Evolutionary conservation across 2,113 vertebrate genomes (phyloP), one percentile per base, ranked within the genome.

Genomic region (Cyprinodon brontotheroides): DNA sequence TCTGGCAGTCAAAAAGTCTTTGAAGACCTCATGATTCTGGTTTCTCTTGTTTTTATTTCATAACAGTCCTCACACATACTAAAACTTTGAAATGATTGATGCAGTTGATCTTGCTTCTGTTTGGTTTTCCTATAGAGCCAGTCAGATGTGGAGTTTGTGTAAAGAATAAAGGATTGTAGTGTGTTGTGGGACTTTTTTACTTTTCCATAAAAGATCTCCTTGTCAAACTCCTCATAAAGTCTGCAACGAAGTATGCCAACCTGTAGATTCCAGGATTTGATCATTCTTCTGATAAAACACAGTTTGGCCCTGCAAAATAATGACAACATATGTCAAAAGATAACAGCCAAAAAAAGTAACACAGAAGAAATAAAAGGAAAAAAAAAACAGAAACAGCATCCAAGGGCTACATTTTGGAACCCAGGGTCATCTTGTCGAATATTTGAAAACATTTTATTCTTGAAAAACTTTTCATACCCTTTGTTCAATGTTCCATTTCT

Each of bases 151-250:
- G 65, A 41, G 43, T 14, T 59, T 50, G 45, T 45, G 57, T 39
- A 53, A 83, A 29, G 29, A n/a, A 15, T n/a, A 17, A 69, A 38
- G 68, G 14, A 20, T 39, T 60, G 22, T 22, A 70, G 64, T 29
- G 65, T 53, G 38, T 8, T 4, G 59, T 3, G 11, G 39, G 65
- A 53, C 61, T 65, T 43, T 87, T 97, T 97, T 63, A 96, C 94
- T 96, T 97, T 61, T 96, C 94, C 76, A 94, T 90, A n/a, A 95
- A 0, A 0, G 96, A 96, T 93, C 91, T 95, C 97, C 91, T 96
- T 97, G 89, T 97, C 96, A 83, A 96, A 97, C 81, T 96, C 96
- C 40, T 93, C 93, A 22, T 97, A 0, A 98, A 96, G 84, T 95
- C 93, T 69, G 94, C 88, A 81, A 96, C 89, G 0, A 94, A 95